phyloP scores from a whole-genome alignment of 2,888 invertebrate genomes.

The Limenitis camilla region DNA sequence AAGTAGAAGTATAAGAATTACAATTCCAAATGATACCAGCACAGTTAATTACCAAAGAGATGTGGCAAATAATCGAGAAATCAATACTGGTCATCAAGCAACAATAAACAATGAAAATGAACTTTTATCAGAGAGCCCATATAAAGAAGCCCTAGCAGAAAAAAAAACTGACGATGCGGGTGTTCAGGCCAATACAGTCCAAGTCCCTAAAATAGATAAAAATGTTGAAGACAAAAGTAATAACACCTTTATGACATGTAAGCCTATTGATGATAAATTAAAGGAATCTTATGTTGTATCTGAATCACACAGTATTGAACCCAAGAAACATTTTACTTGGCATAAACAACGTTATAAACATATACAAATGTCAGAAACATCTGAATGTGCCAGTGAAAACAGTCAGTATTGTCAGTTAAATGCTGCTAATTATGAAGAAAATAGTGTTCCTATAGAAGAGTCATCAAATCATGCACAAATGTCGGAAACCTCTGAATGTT shows the following conservation, averaged over 20 bases:
- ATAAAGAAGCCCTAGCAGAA: neutral
- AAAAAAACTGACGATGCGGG: conserved; percentile 6
- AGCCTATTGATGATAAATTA: neutral
- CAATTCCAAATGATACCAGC: conserved; percentile 24
- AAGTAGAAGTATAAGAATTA: conserved; percentile 22
- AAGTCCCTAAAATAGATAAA: neutral
- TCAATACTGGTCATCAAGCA: neutral
- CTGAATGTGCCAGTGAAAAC: too few species aligned
- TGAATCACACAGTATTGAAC: too few species aligned
- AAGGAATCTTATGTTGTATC: neutral
- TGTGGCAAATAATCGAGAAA: neutral
- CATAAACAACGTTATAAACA: too few species aligned
- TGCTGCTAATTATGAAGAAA: too few species aligned
- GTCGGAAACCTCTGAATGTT: too few species aligned
- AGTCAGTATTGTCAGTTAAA: too few species aligned
- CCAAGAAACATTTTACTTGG: too few species aligned
- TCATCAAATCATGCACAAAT: too few species aligned
- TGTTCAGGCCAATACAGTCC: conserved; percentile 8
- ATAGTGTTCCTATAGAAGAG: too few species aligned
- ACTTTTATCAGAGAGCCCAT: neutral
- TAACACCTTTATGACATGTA: neutral
- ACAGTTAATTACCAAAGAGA: neutral
- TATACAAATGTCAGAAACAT: too few species aligned
- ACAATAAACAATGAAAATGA: neutral
- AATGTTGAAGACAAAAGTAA: neutral